Percentiles rank a stretch among this genome's conserved stretches.
These are phyloP conservation scores for Tiliacea aurago DNA, from an alignment of 2,888 invertebrate species.

Conservation along the genomic window DNA sequence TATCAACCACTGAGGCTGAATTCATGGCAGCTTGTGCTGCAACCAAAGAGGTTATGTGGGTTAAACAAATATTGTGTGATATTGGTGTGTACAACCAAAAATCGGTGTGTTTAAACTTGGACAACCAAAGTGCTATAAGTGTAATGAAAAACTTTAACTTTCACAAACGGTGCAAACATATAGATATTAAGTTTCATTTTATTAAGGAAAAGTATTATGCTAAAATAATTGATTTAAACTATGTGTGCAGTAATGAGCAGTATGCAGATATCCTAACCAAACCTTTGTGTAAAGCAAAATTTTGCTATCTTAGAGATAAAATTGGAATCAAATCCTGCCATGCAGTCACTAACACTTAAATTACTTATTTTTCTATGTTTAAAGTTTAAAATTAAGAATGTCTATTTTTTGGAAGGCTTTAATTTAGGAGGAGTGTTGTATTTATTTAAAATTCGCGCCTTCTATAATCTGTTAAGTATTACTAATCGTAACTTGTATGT, in stretches of 20 bases:
- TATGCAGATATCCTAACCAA: not conserved
- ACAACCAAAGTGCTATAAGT: not conserved
- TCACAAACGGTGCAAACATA: not conserved
- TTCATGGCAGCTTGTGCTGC: conserved; percentile 1
- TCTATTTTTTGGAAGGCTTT: no score
- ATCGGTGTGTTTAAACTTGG: not conserved
- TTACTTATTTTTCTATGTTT: no score
- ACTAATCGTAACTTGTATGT: no score
- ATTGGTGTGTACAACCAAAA: not conserved
- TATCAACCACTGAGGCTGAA: not conserved
- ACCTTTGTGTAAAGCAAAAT: not conserved
- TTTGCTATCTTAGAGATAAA: not conserved
- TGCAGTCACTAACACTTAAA: no score
- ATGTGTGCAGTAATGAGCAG: not conserved
- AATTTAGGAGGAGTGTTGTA: no score
- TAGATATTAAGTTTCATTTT: not conserved
- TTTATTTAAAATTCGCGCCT: no score
- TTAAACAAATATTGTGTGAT: not conserved
- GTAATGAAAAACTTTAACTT: not conserved
- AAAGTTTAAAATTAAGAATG: no score
- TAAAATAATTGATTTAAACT: not conserved
- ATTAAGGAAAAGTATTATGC: not conserved
- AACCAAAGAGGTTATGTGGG: not conserved
- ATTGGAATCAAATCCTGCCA: no score
- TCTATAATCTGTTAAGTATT: no score